phyloP scores from a whole-genome alignment of 2,888 invertebrate species.

The Mesorhabditis sp. region DNA sequence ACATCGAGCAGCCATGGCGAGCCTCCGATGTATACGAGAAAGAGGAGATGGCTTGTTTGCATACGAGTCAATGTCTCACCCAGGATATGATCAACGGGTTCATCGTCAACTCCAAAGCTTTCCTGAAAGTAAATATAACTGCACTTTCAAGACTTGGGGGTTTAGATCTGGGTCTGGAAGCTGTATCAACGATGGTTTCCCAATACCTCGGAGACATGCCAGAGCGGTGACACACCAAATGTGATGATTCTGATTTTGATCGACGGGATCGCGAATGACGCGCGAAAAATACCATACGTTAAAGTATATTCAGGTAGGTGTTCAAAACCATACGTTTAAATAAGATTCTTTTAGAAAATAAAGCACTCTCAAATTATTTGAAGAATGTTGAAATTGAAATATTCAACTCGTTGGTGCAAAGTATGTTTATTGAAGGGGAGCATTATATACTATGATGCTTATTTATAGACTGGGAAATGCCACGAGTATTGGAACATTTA shows the following conservation, averaged over 20 bases:
- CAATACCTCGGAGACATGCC: slow-evolving; percentile 8
- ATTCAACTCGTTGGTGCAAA: slow-evolving; percentile 49
- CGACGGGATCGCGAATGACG: slow-evolving; percentile 49
- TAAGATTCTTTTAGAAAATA: not conserved
- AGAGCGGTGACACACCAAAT: slow-evolving; percentile 26
- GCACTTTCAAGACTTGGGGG: not conserved
- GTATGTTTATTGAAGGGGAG: slow-evolving; percentile 15
- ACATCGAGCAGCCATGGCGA: not conserved
- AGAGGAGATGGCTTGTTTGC: slow-evolving; percentile 1
- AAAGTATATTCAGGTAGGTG: slow-evolving; percentile 39
- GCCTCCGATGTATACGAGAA: not conserved
- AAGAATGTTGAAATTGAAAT: slow-evolving; percentile 50
- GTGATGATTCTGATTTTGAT: slow-evolving; percentile 37
- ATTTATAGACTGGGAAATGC: slow-evolving; percentile 34
- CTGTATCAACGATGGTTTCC: slow-evolving; percentile 52
- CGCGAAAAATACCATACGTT: slow-evolving; percentile 48
- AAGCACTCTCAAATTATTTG: slow-evolving; percentile 24
- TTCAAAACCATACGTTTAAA: not conserved
- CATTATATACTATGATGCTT: not conserved
- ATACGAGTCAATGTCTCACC: not conserved
- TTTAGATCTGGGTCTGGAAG: slow-evolving; percentile 49
- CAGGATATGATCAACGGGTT: not conserved
- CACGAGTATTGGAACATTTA: slow-evolving; percentile 31
- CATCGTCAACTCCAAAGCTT: not conserved
- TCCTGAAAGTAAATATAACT: not conserved